Base-by-base conservation (phyloP, 2,113 vertebrate species). In the Polypterus senegalus region DNA sequence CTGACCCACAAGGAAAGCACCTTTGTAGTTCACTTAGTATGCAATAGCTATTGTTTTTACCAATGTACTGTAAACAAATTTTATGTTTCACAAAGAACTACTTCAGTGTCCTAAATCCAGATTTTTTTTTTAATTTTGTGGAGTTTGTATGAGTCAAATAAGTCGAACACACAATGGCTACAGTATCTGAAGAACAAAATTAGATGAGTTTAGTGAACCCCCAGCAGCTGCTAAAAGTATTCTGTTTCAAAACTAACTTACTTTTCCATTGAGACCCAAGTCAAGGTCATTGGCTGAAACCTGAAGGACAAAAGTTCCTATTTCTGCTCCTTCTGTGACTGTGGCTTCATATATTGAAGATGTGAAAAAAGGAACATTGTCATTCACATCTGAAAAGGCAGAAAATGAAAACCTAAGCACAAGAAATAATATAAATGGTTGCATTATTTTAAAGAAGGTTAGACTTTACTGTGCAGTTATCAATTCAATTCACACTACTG, bases 291-390 rank as follows among this genome's bases (percentile, higher is more conserved):
- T 89, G 61, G 92, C 86, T 59, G 87, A 92, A 27, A 94, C 90
- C 54, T 92, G 91, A 65, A 88, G 63, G 27, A 93, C 84, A 67
- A 86, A 73, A 9, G 89, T 87, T 60, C 89, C 91, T 2, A 85
- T 67, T 56, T 69, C 83, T 5, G 81, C 83, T 66, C 88, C 91
- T 72, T 94, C 92, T 2, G 79, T 85, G 59, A 94, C 85, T 0
- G 81, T 88, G 3, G 89, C 86, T 74, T 94, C 92, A 27, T 94
- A 94, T 74, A 91, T 84, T 61, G 91, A 89, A 2, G 91, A 92
- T 27, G 91, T 92, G 76, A 94, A 94, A 76, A 93, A 92, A 0
- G 92, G 92, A 46, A 93, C 89, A 47, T 94, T 94, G 77, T 94
- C 92, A 47, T 94, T 94, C 57, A 94, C 92, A 71, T 94, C 92